Evolutionary conservation across 2,797 vertebrate genomes (phyloP).

Genomic region (Spheniscus humboldti): DNA sequence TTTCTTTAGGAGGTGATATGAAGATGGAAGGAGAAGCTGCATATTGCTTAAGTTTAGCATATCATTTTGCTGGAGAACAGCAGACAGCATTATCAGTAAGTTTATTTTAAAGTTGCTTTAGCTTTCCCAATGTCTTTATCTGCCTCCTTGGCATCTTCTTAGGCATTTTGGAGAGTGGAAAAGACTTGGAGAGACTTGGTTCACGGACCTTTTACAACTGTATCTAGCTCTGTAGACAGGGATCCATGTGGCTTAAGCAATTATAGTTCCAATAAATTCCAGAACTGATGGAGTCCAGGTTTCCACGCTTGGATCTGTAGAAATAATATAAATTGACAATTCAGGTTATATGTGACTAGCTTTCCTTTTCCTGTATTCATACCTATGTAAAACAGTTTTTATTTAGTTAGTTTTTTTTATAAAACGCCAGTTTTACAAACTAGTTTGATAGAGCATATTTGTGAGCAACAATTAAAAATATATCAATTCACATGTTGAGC

Average conservation of each 20-base stretch:
- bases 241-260: background rate
- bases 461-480: background rate
- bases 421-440: background rate
- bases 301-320: background rate
- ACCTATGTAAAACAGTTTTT: background rate
- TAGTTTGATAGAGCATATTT: background rate
- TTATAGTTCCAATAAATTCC: background rate
- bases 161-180: background rate
- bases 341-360: background rate
- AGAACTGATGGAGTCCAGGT: background rate
- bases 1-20: slow-evolving; percentile 74
- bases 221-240: background rate
- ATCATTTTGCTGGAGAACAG: slow-evolving; percentile 69
- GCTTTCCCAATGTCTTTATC: background rate
- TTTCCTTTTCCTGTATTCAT: background rate
- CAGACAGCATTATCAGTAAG: slow-evolving; percentile 73
- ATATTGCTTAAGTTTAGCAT: slow-evolving; percentile 73
- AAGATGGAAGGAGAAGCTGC: slow-evolving; percentile 74
- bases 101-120: slow-evolving; percentile 11
- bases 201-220: background rate
- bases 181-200: background rate
- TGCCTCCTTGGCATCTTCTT: background rate
- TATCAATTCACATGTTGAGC: background rate
- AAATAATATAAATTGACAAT: background rate
- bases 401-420: background rate